Evolutionary conservation across 2,797 vertebrate genomes (phyloP).

Genomic region (Xenopus petersii): DNA sequence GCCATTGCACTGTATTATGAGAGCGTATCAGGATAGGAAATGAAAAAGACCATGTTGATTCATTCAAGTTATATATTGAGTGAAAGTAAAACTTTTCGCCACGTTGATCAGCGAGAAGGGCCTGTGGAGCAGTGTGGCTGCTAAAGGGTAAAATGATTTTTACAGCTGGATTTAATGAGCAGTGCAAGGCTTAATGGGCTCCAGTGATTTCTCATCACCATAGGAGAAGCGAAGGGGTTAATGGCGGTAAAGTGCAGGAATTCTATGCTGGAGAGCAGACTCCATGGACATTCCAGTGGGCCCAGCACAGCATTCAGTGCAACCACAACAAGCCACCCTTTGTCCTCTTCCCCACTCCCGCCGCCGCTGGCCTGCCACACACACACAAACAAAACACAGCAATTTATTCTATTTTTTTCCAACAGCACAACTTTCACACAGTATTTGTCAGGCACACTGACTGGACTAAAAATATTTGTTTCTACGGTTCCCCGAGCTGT

Average conservation of each 20-base stretch:
- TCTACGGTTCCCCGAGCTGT: too few species aligned
- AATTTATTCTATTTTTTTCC: not conserved
- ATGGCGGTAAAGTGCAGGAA: conserved; percentile 29
- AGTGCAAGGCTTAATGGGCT: not conserved
- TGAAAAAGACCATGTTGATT: too few species aligned
- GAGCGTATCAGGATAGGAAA: too few species aligned
- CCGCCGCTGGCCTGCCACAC: not conserved
- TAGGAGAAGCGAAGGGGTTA: conserved; percentile 20
- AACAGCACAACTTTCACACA: too few species aligned
- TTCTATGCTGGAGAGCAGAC: conserved; percentile 35
- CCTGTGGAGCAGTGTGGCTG: not conserved
- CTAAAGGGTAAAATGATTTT: not conserved
- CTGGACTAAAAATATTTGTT: too few species aligned
- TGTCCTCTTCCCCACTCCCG: conserved; percentile 61
- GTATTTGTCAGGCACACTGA: too few species aligned
- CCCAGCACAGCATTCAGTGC: conserved; percentile 45
- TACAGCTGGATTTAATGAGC: not conserved
- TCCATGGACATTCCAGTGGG: conserved; percentile 40
- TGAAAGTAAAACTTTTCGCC: not conserved
- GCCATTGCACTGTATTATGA: too few species aligned
- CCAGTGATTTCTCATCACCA: too few species aligned
- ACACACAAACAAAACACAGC: not conserved
- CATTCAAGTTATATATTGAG: too few species aligned
- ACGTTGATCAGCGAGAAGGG: not conserved
- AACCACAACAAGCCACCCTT: conserved; percentile 64